Evolutionary conservation across 2,888 invertebrate genomes (phyloP).

Genomic region (Ctenicera cuprea): DNA sequence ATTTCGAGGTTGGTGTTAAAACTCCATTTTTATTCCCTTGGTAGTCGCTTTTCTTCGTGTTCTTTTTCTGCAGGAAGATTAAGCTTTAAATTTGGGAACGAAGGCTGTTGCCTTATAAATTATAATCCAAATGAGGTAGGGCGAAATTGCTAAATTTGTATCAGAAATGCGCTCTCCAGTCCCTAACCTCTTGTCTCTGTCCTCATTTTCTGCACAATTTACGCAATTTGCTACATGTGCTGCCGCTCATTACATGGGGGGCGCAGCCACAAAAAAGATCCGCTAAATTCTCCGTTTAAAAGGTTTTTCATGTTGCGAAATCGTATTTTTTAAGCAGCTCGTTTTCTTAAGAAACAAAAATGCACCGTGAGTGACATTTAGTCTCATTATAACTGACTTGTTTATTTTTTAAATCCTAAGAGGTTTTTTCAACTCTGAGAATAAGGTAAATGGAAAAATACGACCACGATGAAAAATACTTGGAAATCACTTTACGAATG

Average conservation of each 20-base stretch:
- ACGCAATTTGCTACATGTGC: conserved; percentile 32
- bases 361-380: neutral
- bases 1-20: neutral
- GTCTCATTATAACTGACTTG: neutral
- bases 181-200: conserved; percentile 16
- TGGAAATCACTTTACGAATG: no score
- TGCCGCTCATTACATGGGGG: conserved; percentile 7
- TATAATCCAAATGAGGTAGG: conserved; percentile 4
- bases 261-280: conserved; percentile 5
- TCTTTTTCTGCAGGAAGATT: neutral
- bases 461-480: no score
- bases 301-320: conserved; percentile 5
- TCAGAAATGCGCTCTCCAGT: neutral
- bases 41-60: neutral
- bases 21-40: neutral
- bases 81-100: neutral
- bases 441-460: no score
- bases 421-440: no score
- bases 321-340: neutral
- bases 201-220: conserved; percentile 34
- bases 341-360: neutral
- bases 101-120: conserved; percentile 6
- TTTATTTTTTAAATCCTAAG: no score
- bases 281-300: conserved; percentile 9
- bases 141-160: conserved; percentile 20